Evolutionary conservation across 2,797 vertebrate genomes (phyloP), one percentile per base, ranked within the genome.

Genomic region (Meda fulgida): DNA sequence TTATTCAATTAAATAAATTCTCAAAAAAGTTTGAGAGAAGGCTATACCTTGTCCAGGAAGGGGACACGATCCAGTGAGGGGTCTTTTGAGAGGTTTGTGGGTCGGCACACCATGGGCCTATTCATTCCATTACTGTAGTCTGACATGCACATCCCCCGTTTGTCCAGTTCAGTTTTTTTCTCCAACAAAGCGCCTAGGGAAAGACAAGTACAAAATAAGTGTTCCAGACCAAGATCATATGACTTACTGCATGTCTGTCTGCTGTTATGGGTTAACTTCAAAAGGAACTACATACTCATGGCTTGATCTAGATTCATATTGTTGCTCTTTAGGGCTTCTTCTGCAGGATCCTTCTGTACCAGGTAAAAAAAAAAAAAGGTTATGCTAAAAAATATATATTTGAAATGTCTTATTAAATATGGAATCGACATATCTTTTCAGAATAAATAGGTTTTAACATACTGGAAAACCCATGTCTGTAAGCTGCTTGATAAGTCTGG

Each of bases 401-500:
- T 55, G 34, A 55, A 1, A 60, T 11, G n/a, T 26, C 1, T 58
- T 58, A 21, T n/a, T 38, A 58, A 38, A 58, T 31, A 55, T 13
- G 34, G 21, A 58, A 77, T 13, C 2, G 3, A 58, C 3, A 3
- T 16, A 31, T 38, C 10, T 55, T 55, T 36, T 23, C 5, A 63
- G 29, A 63, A 65, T 51, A 66, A 63, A 46, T 29, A 66, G 11
- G 29, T 29, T 19, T 55, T 46, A 34, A 67, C 82, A 84, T 92
- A 99, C 98, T 92, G 97, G 97, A 95, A 99, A 99, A 94, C 98
- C 98, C 97, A 99, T 99, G 94, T 99, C 98, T 87, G 98, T 99
- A 91, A 99, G 98, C 92, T 99, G 98, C 93, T 98, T 99, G 93
- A 97, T 97, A 93, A 99, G 97, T 91, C 97, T 97, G 91, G 95